phyloP scores from a whole-genome alignment of 92 coral and sea anemone species.

The Palythoa grandiflora region DNA sequence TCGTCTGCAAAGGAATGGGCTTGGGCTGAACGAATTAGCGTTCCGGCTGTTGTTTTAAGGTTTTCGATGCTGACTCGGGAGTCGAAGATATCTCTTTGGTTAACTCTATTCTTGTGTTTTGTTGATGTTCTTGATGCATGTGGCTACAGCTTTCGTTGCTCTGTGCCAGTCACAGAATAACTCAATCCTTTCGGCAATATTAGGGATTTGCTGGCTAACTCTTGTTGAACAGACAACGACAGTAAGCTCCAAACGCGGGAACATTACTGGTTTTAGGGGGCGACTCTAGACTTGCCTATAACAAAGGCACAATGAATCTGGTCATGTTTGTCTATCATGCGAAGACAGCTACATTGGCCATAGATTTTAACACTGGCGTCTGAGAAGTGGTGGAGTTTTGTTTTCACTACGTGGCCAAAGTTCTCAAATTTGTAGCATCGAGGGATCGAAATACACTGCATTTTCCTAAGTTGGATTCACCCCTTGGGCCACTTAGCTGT shows the following conservation, averaged over 20 bases:
- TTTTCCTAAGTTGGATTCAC: too few relatives aligned
- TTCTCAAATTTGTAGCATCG: too few relatives aligned
- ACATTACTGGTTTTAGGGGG: slow-evolving; percentile 40
- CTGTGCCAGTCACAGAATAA: slow-evolving; percentile 31
- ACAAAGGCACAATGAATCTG: neutral
- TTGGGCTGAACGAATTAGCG: slow-evolving; percentile 51
- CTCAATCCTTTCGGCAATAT: neutral
- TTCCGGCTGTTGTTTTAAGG: slow-evolving; percentile 36
- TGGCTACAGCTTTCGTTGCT: neutral
- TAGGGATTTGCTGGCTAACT: neutral
- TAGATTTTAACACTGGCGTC: too few relatives aligned
- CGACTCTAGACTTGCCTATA: slow-evolving; percentile 49
- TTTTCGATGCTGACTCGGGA: neutral
- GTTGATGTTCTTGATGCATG: slow-evolving; percentile 12
- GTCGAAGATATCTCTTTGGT: slow-evolving; percentile 1
- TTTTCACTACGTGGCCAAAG: too few relatives aligned
- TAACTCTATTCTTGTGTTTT: neutral
- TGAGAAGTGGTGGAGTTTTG: too few relatives aligned
- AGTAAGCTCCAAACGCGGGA: slow-evolving; percentile 26
- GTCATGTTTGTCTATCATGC: too few relatives aligned
- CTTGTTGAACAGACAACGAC: slow-evolving; percentile 4
- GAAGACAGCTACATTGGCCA: too few relatives aligned
- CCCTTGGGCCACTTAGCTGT: too few relatives aligned
- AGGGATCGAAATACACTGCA: too few relatives aligned
- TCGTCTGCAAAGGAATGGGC: slow-evolving; percentile 41